Conservation (phyloP, 2,888 invertebrate species). For the Pocota personata region DNA sequence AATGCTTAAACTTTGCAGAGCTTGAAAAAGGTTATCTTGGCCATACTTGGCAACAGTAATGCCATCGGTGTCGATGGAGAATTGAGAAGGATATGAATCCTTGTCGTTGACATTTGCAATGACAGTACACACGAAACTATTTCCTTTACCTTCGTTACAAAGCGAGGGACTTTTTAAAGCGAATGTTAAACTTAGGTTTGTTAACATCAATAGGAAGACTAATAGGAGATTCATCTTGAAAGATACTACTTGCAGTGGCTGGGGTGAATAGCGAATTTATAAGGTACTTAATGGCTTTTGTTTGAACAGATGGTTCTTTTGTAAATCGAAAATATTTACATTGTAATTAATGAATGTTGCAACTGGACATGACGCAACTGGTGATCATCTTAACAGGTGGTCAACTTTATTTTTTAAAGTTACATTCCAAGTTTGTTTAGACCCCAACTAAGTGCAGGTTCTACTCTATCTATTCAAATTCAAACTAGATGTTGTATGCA, state of each 20-base stretch:
- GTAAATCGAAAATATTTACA: neutral
- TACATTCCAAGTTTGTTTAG: too few relatives aligned
- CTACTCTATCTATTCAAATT: too few relatives aligned
- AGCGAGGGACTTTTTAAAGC: neutral
- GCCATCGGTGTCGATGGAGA: neutral
- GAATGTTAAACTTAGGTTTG: neutral
- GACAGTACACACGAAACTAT: conserved; percentile 8
- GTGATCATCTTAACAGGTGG: neutral
- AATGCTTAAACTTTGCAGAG: too few relatives aligned
- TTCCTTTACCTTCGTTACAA: neutral
- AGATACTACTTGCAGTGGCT: neutral
- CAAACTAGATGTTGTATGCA: too few relatives aligned
- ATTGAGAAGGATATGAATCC: neutral
- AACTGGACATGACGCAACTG: neutral
- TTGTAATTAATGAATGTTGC: neutral
- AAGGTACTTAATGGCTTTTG: neutral
- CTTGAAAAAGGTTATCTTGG: neutral
- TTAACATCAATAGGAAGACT: neutral
- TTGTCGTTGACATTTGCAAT: neutral
- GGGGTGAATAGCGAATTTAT: neutral
- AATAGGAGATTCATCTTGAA: conserved; percentile 7
- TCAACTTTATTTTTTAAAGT: neutral
- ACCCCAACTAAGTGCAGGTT: too few relatives aligned
- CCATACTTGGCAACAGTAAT: neutral
- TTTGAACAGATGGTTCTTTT: conserved; percentile 9